A percentile compares a stretch with the other conserved stretches of the same genome.
These are phyloP conservation scores for Acanthosepion pharaonis DNA, from an alignment of 2,888 invertebrate genomes.

Conservation along the genomic window DNA sequence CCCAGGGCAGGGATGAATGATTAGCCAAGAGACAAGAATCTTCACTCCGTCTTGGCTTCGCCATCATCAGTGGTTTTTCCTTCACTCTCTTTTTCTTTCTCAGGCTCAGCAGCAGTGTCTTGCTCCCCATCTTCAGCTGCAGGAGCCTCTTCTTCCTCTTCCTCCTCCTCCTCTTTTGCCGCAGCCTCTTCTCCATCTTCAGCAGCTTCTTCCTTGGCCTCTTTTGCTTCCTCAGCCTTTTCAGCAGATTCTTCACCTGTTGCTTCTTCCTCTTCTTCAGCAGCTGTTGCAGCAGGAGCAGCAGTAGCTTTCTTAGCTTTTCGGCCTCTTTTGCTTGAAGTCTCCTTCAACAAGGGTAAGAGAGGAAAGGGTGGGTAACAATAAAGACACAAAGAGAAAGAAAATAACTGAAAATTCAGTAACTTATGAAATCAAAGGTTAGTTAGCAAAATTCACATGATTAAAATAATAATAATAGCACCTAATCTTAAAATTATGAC, in stretches of 20 bases:
- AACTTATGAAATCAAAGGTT: too few species aligned
- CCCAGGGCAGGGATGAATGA: background rate
- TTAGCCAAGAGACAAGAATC: background rate
- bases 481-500: too few species aligned
- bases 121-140: background rate
- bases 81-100: background rate
- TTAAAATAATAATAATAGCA: too few species aligned
- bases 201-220: background rate
- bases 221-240: background rate
- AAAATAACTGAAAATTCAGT: background rate
- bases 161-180: background rate
- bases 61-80: constrained; percentile 7
- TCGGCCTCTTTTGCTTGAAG: background rate
- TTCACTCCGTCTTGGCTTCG: background rate
- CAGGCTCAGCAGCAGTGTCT: background rate
- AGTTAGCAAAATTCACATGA: too few species aligned
- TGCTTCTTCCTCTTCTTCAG: background rate
- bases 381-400: background rate
- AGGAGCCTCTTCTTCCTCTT: background rate
- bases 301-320: constrained; percentile 17
- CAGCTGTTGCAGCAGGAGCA: background rate
- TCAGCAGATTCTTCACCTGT: background rate
- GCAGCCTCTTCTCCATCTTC: background rate
- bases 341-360: background rate
- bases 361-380: background rate